Base-by-base conservation (phyloP, 2,888 invertebrate genomes). In the Corbicula japonica region DNA sequence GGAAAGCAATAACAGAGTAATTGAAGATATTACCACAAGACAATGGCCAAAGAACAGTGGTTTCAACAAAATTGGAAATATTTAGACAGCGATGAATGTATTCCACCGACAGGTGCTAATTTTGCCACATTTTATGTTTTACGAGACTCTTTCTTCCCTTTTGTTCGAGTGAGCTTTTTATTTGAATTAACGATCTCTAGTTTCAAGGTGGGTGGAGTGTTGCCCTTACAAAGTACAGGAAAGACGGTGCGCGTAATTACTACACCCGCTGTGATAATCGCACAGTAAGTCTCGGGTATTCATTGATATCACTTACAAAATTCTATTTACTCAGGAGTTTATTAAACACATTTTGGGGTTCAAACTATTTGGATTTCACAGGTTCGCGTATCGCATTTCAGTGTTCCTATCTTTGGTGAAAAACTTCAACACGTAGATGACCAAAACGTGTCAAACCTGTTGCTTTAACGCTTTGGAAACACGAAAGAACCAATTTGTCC, bases 81-180 rank as follows among this genome's bases (percentile, higher is more conserved):
- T 75, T 75, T 75, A 80, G 71, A 72, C 80, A 62, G 50, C 35
- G 41, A 38, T 52, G 72, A 52, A 72, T 50, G 71, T 62, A 54
- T 52, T 52, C 58, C 50, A 23, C 30, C 41, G 80, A 80, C 80
- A 80, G 80, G 80, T 80, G 80, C 62, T 80, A 80, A 76, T 80
- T 80, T 80, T 44, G 56, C 35, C 75, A 71, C 75, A 74, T 79
- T 75, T 62, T 58, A 48, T 61, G 63, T 58, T 70, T 71, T 79
- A 79, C 56, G 74, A 58, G 58, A 35, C 44, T 66, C 56, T 66
- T 34, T 41, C 38, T 38, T 70, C 44, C 32, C 35, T 54, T 58
- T 66, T 50, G 61, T 44, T 28, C 3, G 60, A 8, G 21, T 38
- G 38, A 71, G 50, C 52, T 38, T 52, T 76, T 76, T 76, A 76